Percentiles rank a stretch among this genome's conserved stretches.
Conservation (phyloP, 2,888 invertebrate genomes). For the Caprella mutica region DNA sequence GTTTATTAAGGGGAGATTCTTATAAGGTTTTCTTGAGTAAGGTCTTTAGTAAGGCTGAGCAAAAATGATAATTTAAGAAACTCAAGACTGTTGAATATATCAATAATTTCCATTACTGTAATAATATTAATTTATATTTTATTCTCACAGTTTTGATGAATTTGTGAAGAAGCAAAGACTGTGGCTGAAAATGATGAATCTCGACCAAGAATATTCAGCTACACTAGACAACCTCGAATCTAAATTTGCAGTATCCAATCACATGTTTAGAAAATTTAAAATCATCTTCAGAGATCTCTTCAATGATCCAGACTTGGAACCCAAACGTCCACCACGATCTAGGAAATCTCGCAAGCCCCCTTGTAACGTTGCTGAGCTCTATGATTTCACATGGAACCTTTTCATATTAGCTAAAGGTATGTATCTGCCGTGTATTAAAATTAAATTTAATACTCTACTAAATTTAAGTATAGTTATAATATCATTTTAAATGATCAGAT, state of each 20-base stretch:
- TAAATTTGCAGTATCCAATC: constrained; percentile 84
- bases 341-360: constrained; percentile 51
- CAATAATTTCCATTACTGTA: too few relatives aligned
- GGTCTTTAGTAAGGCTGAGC: too few relatives aligned
- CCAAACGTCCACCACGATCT: constrained; percentile 36
- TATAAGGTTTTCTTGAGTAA: too few relatives aligned
- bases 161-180: constrained; percentile 89
- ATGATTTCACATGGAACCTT: constrained; percentile 87
- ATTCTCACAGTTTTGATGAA: constrained; percentile 78
- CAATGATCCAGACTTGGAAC: constrained; percentile 51
- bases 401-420: constrained; percentile 41
- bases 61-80: too few relatives aligned
- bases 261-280: constrained; percentile 74
- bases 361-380: constrained; percentile 69
- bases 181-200: constrained; percentile 88
- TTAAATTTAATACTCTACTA: too few relatives aligned
- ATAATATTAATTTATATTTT: too few relatives aligned
- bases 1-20: too few relatives aligned
- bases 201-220: constrained; percentile 67
- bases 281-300: constrained; percentile 81
- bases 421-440: neutral
- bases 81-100: too few relatives aligned
- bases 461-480: neutral
- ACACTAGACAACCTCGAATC: constrained; percentile 74
- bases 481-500: neutral